Evolutionary conservation across 2,888 invertebrate species (phyloP).

Genomic region (Unio delphinus): DNA sequence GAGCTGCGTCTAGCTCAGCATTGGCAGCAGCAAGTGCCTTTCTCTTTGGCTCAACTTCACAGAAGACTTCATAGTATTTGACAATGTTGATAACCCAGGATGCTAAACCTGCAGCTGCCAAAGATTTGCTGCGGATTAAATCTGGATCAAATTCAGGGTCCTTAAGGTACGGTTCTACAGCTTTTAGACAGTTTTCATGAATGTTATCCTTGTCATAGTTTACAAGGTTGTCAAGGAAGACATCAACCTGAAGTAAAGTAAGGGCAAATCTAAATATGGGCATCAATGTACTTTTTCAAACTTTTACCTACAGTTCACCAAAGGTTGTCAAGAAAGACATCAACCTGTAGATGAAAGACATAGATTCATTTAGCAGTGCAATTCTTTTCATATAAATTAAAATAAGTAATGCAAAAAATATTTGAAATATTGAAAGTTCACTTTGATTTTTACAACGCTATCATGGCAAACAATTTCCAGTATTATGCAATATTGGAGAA

Average conservation of each 20-base stretch:
- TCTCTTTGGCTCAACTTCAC: slow-evolving; percentile 96
- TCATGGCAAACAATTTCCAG: too few relatives aligned
- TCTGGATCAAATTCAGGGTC: slow-evolving; percentile 97
- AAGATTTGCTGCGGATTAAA: slow-evolving; percentile 90
- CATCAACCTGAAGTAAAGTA: slow-evolving; percentile 77
- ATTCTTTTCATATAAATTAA: too few relatives aligned
- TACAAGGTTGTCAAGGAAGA: slow-evolving; percentile 87
- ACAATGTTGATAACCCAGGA: slow-evolving; percentile 98
- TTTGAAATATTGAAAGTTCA: too few relatives aligned
- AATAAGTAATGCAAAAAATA: too few relatives aligned
- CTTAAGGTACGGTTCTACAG: slow-evolving; percentile 92
- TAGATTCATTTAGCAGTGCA: too few relatives aligned
- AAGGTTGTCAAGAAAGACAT: slow-evolving; percentile 85
- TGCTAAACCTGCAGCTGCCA: slow-evolving; percentile 93
- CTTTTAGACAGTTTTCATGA: slow-evolving; percentile 93
- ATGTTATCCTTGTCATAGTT: slow-evolving; percentile 97
- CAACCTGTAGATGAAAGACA: slow-evolving; percentile 75
- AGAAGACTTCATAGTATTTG: slow-evolving; percentile 94
- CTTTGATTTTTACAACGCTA: too few relatives aligned
- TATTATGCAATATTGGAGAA: too few relatives aligned
- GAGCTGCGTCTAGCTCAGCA: slow-evolving; percentile 90
- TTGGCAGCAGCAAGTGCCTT: slow-evolving; percentile 93
- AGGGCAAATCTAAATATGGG: too few relatives aligned
- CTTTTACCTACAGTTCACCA: too few relatives aligned
- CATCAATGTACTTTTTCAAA: too few relatives aligned